Evolutionary conservation across 2,113 vertebrate species (phyloP), one percentile per base, ranked within the genome.

Genomic region (Pelodiscus sinensis): DNA sequence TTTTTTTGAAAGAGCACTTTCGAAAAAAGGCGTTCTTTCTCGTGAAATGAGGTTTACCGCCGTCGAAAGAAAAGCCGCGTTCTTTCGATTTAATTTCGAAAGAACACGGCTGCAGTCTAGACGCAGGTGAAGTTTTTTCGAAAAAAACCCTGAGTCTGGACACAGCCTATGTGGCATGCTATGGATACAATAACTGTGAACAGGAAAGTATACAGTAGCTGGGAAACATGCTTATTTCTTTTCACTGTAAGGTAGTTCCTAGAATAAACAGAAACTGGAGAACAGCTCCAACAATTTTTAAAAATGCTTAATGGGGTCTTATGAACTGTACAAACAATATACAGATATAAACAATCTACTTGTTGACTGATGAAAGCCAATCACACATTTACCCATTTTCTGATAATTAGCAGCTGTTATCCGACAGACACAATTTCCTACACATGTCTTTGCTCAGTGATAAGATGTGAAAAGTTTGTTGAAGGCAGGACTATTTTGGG

Each of bases 401-500:
- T 95, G 94, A 95, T 93, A 96, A 96, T 94, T 87, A 95, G 62
- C 95, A 96, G 94, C 93, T 95, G 93, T 92, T 94, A 88, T 96
- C 95, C 97, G 94, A 84, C 94, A 97, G 95, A 96, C 65, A 12
- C 96, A 91, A 90, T 97, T 98, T 97, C 95, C 94, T 97, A 85
- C 90, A 84, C 77, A 94, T 57, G 93, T n/a, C 97, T 95, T 97
- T 93, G 58, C 91, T 95, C 94, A 86, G 83, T 78, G 96, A 94
- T 96, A 97, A 95, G 83, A 96, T 87, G 90, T 94, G 96, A 96
- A 97, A 98, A 96, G 93, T 96, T 95, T 96, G 92, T 94, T 96
- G 73, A 90, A 93, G 96, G 92, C 89, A 88, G 87, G 81, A 52
- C 96, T 97, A 97, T 98, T 98, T 98, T 96, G 94, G 97, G 96